Evolutionary conservation across 2,888 invertebrate genomes (phyloP).

Genomic region (Pycnomerus fuliginosus): DNA sequence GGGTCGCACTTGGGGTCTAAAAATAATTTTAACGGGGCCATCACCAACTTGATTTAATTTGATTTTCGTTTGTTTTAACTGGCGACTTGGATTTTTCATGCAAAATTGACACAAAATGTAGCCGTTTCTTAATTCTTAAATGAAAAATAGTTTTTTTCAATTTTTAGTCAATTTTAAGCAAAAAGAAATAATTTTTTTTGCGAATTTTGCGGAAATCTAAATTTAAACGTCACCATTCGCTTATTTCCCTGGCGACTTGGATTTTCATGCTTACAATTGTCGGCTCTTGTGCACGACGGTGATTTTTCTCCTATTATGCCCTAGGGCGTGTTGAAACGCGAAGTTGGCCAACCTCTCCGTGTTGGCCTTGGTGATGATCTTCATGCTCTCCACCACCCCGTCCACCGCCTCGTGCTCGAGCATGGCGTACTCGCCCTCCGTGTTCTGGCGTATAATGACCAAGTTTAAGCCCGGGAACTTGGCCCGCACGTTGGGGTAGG

Average conservation of each 20-base stretch:
- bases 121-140: too few species aligned
- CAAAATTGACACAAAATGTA: too few species aligned
- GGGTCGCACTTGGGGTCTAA: too few species aligned
- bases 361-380: constrained; percentile 55
- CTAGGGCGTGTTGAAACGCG: constrained; percentile 60
- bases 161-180: constrained; percentile 1
- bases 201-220: too few species aligned
- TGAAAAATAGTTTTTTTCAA: too few species aligned
- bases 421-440: constrained; percentile 63
- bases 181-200: too few species aligned
- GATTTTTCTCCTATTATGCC: constrained; percentile 58
- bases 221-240: too few species aligned
- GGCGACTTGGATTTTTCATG: too few species aligned
- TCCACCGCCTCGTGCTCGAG: constrained; percentile 60
- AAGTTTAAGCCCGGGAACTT: constrained; percentile 55
- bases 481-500: constrained; percentile 53
- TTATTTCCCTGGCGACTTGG: too few species aligned
- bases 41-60: too few species aligned
- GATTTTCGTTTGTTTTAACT: too few species aligned
- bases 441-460: constrained; percentile 61
- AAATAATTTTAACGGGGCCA: too few species aligned
- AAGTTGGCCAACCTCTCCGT: constrained; percentile 57
- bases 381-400: constrained; percentile 63
- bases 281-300: constrained; percentile 65
- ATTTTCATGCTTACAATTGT: constrained; percentile 58